Conservation (phyloP, 1,140 invertebrate genomes). For the Chionoecetes opilio region DNA sequence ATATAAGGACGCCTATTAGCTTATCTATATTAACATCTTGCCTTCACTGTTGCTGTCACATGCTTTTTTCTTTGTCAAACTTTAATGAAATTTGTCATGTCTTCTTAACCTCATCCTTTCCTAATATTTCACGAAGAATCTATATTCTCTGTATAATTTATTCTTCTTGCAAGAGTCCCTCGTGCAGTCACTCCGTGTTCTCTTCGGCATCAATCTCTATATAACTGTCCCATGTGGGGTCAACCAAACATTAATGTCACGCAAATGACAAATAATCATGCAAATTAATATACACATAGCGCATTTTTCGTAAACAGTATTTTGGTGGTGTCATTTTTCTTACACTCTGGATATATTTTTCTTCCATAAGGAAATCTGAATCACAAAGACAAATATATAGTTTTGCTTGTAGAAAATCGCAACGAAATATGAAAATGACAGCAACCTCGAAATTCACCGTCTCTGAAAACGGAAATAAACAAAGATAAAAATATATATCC, state of each 20-base stretch:
- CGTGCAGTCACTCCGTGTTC: not conserved
- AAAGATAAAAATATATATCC: not conserved
- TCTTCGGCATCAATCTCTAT: not conserved
- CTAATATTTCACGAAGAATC: not conserved
- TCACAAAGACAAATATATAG: not conserved
- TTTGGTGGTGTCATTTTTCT: not conserved
- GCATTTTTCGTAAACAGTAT: not conserved
- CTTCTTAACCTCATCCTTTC: not conserved
- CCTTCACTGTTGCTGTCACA: not conserved
- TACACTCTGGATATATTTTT: no score
- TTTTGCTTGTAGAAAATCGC: not conserved
- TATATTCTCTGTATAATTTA: no score
- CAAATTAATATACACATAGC: not conserved
- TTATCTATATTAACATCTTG: not conserved
- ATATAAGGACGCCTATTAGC: not conserved
- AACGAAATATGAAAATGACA: slow-evolving; percentile 7
- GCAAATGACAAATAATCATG: not conserved
- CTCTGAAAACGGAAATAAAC: not conserved
- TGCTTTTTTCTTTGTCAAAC: not conserved
- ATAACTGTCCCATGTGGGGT: not conserved
- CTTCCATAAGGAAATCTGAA: not conserved
- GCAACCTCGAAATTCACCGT: not conserved
- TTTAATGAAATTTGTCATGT: not conserved
- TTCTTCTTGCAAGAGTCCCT: not conserved
- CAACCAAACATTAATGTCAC: not conserved